Evolutionary conservation across 2,888 invertebrate species (phyloP).

Genomic region (Sarcophaga variegata): DNA sequence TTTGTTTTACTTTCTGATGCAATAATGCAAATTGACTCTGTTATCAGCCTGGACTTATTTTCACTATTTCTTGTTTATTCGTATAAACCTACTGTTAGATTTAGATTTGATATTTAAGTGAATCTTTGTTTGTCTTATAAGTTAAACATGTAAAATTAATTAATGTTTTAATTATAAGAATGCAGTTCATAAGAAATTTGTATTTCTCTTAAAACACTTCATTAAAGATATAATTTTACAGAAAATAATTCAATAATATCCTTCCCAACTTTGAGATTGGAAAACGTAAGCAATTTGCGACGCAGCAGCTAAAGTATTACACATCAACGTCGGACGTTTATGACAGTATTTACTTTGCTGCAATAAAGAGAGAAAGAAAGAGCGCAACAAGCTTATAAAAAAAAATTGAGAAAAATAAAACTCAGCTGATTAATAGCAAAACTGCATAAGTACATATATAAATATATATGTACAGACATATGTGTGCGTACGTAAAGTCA

Average conservation of each 20-base stretch:
- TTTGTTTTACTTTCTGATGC: too few relatives aligned
- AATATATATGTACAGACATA: not conserved
- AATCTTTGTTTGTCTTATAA: too few relatives aligned
- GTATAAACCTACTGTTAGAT: too few relatives aligned
- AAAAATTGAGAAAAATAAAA: conserved; percentile 37
- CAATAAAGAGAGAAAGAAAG: conserved; percentile 33
- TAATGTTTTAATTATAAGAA: too few relatives aligned
- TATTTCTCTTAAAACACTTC: not conserved
- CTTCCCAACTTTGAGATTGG: conserved; percentile 20
- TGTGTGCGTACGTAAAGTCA: not conserved
- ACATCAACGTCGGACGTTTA: conserved; percentile 49
- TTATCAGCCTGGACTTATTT: too few relatives aligned
- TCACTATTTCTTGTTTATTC: too few relatives aligned
- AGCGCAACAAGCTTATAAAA: conserved; percentile 60
- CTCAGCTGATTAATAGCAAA: conserved; percentile 60
- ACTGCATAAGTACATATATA: not conserved
- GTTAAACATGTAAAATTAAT: too few relatives aligned
- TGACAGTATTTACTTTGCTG: conserved; percentile 33
- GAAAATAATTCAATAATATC: not conserved
- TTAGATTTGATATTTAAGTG: too few relatives aligned
- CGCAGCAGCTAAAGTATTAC: conserved; percentile 40
- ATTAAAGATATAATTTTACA: not conserved
- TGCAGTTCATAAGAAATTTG: too few relatives aligned
- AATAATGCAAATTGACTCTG: too few relatives aligned
- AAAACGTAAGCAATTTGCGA: conserved; percentile 60